A percentile compares a stretch with the other conserved stretches of the same genome.
Conservation (phyloP, 2,113 vertebrate species). For the Tenebrosternarchus preto region DNA sequence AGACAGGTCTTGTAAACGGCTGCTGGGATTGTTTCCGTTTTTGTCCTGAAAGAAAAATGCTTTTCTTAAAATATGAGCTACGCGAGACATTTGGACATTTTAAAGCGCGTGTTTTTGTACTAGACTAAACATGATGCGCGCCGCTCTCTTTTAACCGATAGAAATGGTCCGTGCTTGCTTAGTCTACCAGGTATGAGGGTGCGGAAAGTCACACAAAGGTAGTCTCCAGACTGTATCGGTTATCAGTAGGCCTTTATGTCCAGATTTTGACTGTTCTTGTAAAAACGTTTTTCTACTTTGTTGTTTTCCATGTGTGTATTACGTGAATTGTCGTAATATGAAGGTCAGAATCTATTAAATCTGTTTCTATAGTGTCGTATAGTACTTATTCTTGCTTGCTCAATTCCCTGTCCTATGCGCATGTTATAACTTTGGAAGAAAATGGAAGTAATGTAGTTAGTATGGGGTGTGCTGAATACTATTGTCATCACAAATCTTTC, state of each 20-base stretch:
- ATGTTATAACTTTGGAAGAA: neutral
- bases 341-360: no score
- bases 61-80: no score
- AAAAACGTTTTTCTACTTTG: neutral
- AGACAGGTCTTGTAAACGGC: no score
- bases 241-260: neutral
- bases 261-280: no score
- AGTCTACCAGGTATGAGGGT: neutral
- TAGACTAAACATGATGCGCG: conserved; percentile 1
- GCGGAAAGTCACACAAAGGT: neutral
- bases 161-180: conserved; percentile 7
- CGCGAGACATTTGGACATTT: neutral
- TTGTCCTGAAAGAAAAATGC: no score
- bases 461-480: neutral
- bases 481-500: neutral
- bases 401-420: neutral
- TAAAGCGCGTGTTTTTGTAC: neutral
- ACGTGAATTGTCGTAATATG: no score
- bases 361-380: no score
- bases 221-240: neutral
- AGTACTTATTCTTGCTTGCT: no score
- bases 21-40: no score
- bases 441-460: no score
- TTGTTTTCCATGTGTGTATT: neutral
- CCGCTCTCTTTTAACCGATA: neutral